Evolutionary conservation across 2,113 vertebrate species (phyloP).

Genomic region (Perca flavescens): DNA sequence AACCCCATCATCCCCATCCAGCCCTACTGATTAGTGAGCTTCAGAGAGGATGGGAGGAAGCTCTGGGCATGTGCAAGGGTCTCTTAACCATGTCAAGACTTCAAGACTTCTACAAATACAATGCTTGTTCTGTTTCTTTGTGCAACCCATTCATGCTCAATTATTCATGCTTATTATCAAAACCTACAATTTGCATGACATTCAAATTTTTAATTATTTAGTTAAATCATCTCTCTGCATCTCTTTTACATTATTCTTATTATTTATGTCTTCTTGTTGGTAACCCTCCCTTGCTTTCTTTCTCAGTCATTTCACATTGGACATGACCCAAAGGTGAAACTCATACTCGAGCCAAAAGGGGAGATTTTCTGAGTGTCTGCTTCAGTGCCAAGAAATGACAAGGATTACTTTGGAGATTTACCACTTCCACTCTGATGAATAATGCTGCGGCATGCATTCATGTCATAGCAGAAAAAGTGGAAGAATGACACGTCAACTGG

Average conservation of each 20-base stretch:
- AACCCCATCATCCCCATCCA: constrained; percentile 39
- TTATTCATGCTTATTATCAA: constrained; percentile 54
- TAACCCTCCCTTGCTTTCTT: constrained; percentile 16
- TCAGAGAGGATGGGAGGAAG: constrained; percentile 30
- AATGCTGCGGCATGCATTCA: constrained; percentile 31
- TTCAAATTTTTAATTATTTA: constrained; percentile 5
- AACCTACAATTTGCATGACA: constrained; percentile 52
- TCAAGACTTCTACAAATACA: constrained; percentile 27
- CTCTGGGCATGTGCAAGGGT: constrained; percentile 39
- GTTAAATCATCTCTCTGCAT: constrained; percentile 5
- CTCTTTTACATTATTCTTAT: not conserved
- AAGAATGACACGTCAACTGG: constrained; percentile 5
- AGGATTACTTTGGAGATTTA: constrained; percentile 61
- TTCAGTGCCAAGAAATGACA: constrained; percentile 52
- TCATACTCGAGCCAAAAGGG: constrained; percentile 35
- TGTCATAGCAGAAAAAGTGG: not conserved
- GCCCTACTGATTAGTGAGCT: constrained; percentile 61
- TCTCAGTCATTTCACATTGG: constrained; percentile 50
- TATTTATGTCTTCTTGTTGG: constrained; percentile 40
- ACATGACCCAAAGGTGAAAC: constrained; percentile 38
- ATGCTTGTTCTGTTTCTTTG: constrained; percentile 17
- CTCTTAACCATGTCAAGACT: constrained; percentile 24
- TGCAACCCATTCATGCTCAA: constrained; percentile 36
- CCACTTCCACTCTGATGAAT: constrained; percentile 29
- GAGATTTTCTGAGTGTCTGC: constrained; percentile 51